Evolutionary conservation across 2,888 invertebrate genomes (phyloP).

Genomic region (Caenorhabditis drosophilae): DNA sequence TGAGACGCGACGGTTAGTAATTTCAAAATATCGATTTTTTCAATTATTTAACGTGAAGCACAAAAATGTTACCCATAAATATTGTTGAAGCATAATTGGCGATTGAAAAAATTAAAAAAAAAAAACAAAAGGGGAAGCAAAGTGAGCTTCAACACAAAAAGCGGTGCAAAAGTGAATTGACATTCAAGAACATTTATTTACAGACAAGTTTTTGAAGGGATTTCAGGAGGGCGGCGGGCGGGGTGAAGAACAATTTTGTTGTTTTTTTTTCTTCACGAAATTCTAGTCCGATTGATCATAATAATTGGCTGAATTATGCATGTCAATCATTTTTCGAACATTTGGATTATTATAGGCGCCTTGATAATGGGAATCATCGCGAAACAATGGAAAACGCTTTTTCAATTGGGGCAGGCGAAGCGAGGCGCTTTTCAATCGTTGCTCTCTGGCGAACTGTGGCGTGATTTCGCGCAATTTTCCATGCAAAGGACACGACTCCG

Average conservation of each 20-base stretch:
- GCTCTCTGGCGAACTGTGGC: constrained; percentile 8
- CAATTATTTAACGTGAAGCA: no score
- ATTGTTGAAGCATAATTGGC: no score
- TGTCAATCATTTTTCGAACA: constrained; percentile 50
- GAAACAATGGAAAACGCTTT: constrained; percentile 6
- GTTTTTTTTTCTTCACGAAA: no score
- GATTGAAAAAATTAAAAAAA: no score
- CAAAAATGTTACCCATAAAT: neutral
- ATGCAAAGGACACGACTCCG: constrained; percentile 11
- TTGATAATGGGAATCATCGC: constrained; percentile 14
- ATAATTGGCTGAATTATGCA: constrained; percentile 7
- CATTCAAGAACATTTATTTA: neutral
- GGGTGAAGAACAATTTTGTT: no score
- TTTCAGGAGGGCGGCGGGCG: neutral
- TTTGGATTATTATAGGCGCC: constrained; percentile 46
- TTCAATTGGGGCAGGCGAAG: constrained; percentile 1
- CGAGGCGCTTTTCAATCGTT: constrained; percentile 5
- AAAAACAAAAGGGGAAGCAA: no score
- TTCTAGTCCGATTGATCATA: constrained; percentile 17
- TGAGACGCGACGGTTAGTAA: no score
- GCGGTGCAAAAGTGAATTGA: no score
- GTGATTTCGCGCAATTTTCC: constrained; percentile 11
- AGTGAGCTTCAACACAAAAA: no score
- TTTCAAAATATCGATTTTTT: no score
- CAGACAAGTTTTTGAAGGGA: no score